Evolutionary conservation across 1,140 invertebrate species (phyloP), one percentile per base, ranked within the genome.

Genomic region (Octopus sinensis): DNA sequence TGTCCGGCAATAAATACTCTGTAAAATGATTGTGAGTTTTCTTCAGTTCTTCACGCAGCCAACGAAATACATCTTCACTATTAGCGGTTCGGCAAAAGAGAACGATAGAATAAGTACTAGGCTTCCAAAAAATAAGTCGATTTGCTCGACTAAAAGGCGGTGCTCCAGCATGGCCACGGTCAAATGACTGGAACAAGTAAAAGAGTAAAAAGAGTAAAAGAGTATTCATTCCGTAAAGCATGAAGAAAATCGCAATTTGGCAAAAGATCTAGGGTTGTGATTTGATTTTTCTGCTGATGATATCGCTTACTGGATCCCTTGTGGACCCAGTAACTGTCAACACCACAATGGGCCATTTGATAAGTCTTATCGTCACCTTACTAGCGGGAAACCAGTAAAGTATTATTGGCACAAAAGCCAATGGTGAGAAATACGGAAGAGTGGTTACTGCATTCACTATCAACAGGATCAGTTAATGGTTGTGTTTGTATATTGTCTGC

Each of bases 401-500:
- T 76, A 43, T 79, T 79, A 12, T 82, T 81, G 78, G 84, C 54
- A 79, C 78, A 79, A 79, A 79, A 79, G 78, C 78, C 78, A 79
- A 79, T 79, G 78, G 78, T 79, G 78, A 79, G 53, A 53, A 79
- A 79, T 79, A 79, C 78, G 53, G 79, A 76, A 80, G 82, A 76
- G 82, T 81, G 76, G 77, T 81, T 83, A 80, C 43, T 78, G 81
- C 82, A 81, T 84, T 83, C 84, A 83, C 82, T 79, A 83, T 84
- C 79, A 83, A 85, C 68, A 81, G 54, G 79, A 85, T 82, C 79
- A 83, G 81, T 84, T 83, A 82, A 77, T 80, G 79, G 81, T 81
- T 83, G 80, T 85, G 79, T 83, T 83, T 85, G 82, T 82, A 83
- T 83, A 85, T 56, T 82, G 77, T 83, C 53, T 84, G 79, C 78